Evolutionary conservation across 2,797 vertebrate species (phyloP).

Genomic region (Lerista edwardsae): DNA sequence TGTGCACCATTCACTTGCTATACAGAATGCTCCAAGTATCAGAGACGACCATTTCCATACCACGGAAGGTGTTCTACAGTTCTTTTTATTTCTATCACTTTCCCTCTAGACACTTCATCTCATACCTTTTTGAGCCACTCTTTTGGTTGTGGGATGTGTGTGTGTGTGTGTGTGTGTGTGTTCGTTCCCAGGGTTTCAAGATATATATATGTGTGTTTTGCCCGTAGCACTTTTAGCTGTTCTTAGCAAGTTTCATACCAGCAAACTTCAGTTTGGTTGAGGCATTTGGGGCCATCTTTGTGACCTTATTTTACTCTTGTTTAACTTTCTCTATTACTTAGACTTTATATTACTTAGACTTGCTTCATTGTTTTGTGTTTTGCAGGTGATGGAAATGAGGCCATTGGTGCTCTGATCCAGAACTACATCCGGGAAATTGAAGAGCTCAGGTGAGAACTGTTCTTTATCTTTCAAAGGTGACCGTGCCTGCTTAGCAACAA

Average conservation of each 20-base stretch:
- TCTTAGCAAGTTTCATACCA: neutral
- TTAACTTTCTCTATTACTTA: neutral
- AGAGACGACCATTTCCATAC: neutral
- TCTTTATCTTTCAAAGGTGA: neutral
- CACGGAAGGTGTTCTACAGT: neutral
- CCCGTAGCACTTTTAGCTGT: neutral
- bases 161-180: no score
- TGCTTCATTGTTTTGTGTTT: constrained; percentile 8
- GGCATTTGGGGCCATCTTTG: neutral
- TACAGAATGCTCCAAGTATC: neutral
- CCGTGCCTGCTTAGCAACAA: neutral
- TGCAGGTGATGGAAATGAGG: constrained; percentile 89
- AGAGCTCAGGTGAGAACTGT: constrained; percentile 86
- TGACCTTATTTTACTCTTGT: neutral
- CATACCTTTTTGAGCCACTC: neutral
- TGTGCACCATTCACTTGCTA: neutral
- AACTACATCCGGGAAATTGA: constrained; percentile 97
- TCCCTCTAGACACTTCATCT: neutral
- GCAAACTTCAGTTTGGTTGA: neutral
- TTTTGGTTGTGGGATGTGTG: neutral
- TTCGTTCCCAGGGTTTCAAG: neutral
- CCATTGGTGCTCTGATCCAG: constrained; percentile 91
- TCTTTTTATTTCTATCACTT: neutral
- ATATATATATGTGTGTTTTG: neutral
- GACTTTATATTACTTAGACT: constrained; percentile 5